Percentiles rank a stretch among this genome's conserved stretches.
phyloP scores from a whole-genome alignment of 2,888 invertebrate species.

The Erebia epiphron region DNA sequence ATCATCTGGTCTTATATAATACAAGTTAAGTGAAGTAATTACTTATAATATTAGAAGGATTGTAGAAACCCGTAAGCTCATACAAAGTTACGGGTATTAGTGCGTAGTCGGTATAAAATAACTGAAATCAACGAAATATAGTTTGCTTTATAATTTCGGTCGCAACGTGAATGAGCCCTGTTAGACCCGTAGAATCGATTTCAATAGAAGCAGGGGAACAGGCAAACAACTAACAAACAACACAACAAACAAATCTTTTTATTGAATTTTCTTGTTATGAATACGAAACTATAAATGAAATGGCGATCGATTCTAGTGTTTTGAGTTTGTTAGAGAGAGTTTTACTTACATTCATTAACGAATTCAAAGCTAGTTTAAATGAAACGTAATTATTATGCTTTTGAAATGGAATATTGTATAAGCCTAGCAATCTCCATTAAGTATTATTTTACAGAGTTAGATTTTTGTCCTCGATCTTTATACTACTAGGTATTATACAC shows the following conservation, averaged over 20 bases:
- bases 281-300: conserved; percentile 15
- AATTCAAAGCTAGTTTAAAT: conserved; percentile 9
- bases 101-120: not conserved
- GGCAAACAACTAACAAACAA: conserved; percentile 9
- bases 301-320: conserved; percentile 18
- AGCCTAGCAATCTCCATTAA: not conserved
- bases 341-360: conserved; percentile 16
- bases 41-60: too few relatives aligned
- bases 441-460: not conserved
- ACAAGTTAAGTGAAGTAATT: too few relatives aligned
- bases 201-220: conserved; percentile 14
- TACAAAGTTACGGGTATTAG: too few relatives aligned
- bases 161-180: not conserved
- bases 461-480: too few relatives aligned
- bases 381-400: conserved; percentile 3
- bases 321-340: conserved; percentile 12
- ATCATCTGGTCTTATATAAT: too few relatives aligned
- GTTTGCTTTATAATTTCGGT: not conserved
- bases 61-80: too few relatives aligned
- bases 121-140: not conserved
- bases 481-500: too few relatives aligned
- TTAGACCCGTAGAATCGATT: not conserved
- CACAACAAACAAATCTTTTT: too few relatives aligned
- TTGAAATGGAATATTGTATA: not conserved
- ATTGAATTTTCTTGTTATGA: conserved; percentile 23